Conservation (phyloP, 2,113 vertebrate genomes). For the Lophotis ruficrista region DNA sequence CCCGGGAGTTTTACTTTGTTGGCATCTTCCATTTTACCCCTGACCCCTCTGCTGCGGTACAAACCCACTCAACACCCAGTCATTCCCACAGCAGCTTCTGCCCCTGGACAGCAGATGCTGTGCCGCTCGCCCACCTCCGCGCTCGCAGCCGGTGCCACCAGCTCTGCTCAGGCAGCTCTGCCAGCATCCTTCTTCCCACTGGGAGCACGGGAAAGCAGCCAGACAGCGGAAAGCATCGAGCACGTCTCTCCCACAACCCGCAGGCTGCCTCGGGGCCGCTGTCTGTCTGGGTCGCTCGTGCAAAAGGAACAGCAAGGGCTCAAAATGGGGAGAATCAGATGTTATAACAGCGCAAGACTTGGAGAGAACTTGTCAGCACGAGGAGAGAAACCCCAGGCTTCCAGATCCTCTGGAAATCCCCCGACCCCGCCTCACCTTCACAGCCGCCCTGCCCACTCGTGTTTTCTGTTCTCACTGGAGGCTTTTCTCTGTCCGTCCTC, state of each 20-base stretch:
- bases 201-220: background rate
- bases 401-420: background rate
- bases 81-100: no score
- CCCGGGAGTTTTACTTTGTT: background rate
- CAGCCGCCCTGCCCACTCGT: background rate
- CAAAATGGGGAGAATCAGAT: background rate
- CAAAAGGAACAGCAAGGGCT: background rate
- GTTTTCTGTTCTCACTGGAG: background rate
- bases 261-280: background rate
- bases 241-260: background rate
- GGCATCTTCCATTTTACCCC: background rate
- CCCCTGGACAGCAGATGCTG: background rate
- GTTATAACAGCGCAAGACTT: accelerated
- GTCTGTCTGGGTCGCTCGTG: background rate
- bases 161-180: background rate
- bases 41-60: background rate
- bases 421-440: background rate
- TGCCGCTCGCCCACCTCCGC: no score
- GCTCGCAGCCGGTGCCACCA: background rate
- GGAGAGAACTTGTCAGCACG: background rate
- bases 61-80: background rate
- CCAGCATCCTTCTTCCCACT: background rate
- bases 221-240: background rate
- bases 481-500: background rate
- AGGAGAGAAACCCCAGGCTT: background rate